Percentiles rank a stretch among this genome's conserved stretches.
phyloP scores from a whole-genome alignment of 2,888 invertebrate genomes.

The Hydriomena furcata region DNA sequence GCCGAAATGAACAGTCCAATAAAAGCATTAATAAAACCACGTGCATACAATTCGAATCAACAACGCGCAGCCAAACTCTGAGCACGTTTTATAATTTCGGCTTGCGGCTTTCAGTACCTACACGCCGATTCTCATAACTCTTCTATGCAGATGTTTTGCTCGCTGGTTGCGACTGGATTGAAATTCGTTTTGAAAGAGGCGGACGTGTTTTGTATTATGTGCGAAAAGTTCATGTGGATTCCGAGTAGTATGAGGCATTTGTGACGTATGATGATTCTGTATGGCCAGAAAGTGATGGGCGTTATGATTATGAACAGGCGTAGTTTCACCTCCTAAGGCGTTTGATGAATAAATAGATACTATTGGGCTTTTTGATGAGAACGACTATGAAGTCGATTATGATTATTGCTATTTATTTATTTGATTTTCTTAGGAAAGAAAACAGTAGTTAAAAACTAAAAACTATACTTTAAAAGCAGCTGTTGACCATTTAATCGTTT shows the following conservation, averaged over 20 bases:
- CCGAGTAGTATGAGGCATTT: neutral
- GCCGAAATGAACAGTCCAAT: conserved; percentile 50
- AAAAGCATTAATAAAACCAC: conserved; percentile 54
- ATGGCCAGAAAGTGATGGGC: too few species aligned
- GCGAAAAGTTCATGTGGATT: conserved; percentile 8
- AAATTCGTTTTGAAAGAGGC: conserved; percentile 33
- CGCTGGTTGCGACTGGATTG: conserved; percentile 40
- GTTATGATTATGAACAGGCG: too few species aligned
- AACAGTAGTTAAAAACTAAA: too few species aligned
- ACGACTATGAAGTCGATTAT: too few species aligned
- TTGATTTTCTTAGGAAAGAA: too few species aligned
- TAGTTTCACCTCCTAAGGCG: too few species aligned
- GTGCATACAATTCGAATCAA: conserved; percentile 58
- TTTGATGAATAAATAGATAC: too few species aligned
- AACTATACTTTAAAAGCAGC: too few species aligned
- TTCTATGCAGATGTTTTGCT: conserved; percentile 45
- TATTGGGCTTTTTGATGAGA: too few species aligned
- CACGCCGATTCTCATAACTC: conserved; percentile 66
- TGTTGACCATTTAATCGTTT: too few species aligned
- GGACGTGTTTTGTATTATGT: conserved; percentile 27
- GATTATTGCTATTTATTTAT: too few species aligned
- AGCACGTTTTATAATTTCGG: conserved; percentile 64
- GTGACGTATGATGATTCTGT: neutral
- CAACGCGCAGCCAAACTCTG: conserved; percentile 50
- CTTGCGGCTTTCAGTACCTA: conserved; percentile 51